Conservation (phyloP, 2,113 vertebrate genomes). For the Australoheros scitulus region DNA sequence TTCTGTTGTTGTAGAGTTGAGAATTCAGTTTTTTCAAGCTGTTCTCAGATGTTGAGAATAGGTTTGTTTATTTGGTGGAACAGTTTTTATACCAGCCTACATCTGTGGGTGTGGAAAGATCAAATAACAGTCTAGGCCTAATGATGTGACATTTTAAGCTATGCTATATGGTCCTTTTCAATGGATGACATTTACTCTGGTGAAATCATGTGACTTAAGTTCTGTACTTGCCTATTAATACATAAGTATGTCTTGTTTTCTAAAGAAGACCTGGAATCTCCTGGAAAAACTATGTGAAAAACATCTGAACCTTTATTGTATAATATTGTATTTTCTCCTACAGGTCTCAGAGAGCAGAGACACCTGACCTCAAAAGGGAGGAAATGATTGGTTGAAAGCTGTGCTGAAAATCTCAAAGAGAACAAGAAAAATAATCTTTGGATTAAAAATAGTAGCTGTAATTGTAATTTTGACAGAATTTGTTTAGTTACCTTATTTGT, state of each 20-base stretch:
- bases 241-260: neutral
- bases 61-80: too few relatives aligned
- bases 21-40: too few relatives aligned
- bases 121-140: too few relatives aligned
- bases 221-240: neutral
- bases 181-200: neutral
- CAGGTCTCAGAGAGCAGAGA: neutral
- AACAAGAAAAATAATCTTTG: neutral
- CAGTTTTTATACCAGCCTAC: too few relatives aligned
- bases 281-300: rapidly evolving
- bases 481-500: neutral
- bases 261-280: neutral
- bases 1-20: too few relatives aligned
- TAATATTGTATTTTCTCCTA: neutral
- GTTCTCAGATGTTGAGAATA: too few relatives aligned
- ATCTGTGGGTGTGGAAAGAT: too few relatives aligned
- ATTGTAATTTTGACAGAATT: neutral
- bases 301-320: neutral
- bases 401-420: neutral
- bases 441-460: neutral
- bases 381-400: neutral
- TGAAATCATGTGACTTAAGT: neutral
- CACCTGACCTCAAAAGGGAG: neutral
- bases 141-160: too few relatives aligned
- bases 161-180: too few relatives aligned